Conservation (phyloP, 2,888 invertebrate species). For the Coenonympha glycerion region DNA sequence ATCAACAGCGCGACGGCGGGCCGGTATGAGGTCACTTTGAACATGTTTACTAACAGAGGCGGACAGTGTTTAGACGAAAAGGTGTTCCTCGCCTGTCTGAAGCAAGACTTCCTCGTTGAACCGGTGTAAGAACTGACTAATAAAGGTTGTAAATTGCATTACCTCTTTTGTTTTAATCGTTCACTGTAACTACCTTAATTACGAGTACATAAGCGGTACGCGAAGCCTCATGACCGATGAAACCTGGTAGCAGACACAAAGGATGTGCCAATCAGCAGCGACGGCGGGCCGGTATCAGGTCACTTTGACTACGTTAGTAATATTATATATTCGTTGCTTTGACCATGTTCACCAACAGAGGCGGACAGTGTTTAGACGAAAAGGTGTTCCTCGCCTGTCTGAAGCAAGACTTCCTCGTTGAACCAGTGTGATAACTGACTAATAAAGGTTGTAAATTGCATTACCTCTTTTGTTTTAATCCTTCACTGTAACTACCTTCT, state of each 20-base stretch:
- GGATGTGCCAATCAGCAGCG: slow-evolving; percentile 41
- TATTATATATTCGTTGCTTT: too few species aligned
- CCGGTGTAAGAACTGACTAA: slow-evolving; percentile 6
- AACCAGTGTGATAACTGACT: slow-evolving; percentile 24
- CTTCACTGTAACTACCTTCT: too few species aligned
- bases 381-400: slow-evolving; percentile 37
- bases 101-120: slow-evolving; percentile 47
- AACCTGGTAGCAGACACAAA: too few species aligned
- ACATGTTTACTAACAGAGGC: slow-evolving; percentile 34
- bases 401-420: slow-evolving; percentile 44
- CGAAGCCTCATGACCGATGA: too few species aligned
- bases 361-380: slow-evolving; percentile 33
- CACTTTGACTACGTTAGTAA: too few species aligned
- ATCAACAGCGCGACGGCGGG: slow-evolving; percentile 41
- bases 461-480: too few species aligned
- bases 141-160: too few species aligned
- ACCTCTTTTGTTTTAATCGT: too few species aligned
- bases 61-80: slow-evolving; percentile 35
- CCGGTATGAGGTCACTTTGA: slow-evolving; percentile 39
- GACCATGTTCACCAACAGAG: slow-evolving; percentile 36
- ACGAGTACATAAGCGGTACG: too few species aligned
- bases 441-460: too few species aligned
- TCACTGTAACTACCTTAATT: too few species aligned
- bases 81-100: slow-evolving; percentile 37
- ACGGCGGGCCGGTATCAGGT: slow-evolving; percentile 43